Conservation (phyloP, 2,888 invertebrate species). For the Parapristionchus giblindavisi region DNA sequence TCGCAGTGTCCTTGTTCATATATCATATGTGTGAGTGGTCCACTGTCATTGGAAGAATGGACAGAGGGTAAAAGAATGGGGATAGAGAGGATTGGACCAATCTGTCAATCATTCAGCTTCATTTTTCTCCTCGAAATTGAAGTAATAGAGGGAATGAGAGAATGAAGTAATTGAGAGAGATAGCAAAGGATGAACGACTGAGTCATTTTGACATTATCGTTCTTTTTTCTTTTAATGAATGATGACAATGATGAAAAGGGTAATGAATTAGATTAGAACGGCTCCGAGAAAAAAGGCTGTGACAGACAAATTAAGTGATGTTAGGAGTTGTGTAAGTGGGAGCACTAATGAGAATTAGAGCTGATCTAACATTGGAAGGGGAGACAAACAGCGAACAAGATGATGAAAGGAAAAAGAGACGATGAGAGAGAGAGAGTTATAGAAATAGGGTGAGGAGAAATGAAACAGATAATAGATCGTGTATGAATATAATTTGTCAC, state of each 20-base stretch:
- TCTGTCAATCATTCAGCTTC: background rate
- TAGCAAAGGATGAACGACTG: too few species aligned
- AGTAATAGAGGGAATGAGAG: too few species aligned
- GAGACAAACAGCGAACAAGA: background rate
- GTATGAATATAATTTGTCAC: conserved; percentile 73
- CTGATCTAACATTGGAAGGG: background rate
- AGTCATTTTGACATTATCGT: too few species aligned
- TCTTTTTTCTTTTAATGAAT: too few species aligned
- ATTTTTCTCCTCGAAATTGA: too few species aligned
- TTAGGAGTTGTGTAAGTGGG: background rate
- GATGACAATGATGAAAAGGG: conserved; percentile 23
- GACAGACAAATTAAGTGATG: conserved; percentile 21
- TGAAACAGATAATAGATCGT: background rate
- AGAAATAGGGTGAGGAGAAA: background rate
- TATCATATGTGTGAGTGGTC: too few species aligned
- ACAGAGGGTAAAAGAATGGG: too few species aligned
- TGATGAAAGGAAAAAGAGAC: background rate
- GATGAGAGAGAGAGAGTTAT: background rate
- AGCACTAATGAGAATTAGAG: conserved; percentile 15
- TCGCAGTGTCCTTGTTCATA: too few species aligned
- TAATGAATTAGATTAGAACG: conserved; percentile 21
- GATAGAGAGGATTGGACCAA: too few species aligned
- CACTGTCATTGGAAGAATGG: too few species aligned
- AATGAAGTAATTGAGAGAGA: too few species aligned
- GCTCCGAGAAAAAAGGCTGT: conserved; percentile 6